Evolutionary conservation across 1,140 invertebrate genomes (phyloP), one percentile per base, ranked within the genome.

Genomic region (Galleria mellonella): DNA sequence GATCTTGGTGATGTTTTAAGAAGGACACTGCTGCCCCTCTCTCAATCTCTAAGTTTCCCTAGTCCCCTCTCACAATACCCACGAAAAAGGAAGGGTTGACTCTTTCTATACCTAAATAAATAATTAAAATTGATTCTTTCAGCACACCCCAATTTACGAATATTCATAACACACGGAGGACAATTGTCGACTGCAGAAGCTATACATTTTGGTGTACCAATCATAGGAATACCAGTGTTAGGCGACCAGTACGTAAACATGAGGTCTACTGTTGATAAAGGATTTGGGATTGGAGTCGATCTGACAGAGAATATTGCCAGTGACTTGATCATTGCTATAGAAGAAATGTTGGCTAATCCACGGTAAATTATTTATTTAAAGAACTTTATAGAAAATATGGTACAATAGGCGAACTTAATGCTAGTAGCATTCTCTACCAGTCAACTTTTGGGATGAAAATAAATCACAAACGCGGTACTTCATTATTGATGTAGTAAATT

Each of bases 161-260:
- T 88, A 0, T 92, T 94, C 47, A 89, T 94, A 11, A 90, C 90
- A 0, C 92, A 93, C 47, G 91, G 90, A 1, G 93, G 93, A 13
- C 66, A 90, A n/a, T 73, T 91, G 13, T 91, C 91, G 31, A 86
- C 88, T 1, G 88, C 88, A 12, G 93, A 94, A 63, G 83, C 90
- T 1, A 79, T 93, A 9, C 88, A 91, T 63, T 86, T 89, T 47
- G 90, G 90, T 32, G 88, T 92, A 1, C 92, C 92, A 0, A 72
- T 92, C 1, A 71, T 93, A 9, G 90, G 88, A 7, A 88, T 93
- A 41, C 92, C 92, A n/a, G 82, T 93, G 7, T 90, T 89, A 29
- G 86, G 78, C 2, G 91, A 92, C 77, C 91, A 93, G 57, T 79
- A 72, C 1, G 67, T 72, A n/a, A 91, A 91, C 13, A 40, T 67